phyloP scores from a whole-genome alignment of 2,888 invertebrate species.

The Isoperla grammatica region DNA sequence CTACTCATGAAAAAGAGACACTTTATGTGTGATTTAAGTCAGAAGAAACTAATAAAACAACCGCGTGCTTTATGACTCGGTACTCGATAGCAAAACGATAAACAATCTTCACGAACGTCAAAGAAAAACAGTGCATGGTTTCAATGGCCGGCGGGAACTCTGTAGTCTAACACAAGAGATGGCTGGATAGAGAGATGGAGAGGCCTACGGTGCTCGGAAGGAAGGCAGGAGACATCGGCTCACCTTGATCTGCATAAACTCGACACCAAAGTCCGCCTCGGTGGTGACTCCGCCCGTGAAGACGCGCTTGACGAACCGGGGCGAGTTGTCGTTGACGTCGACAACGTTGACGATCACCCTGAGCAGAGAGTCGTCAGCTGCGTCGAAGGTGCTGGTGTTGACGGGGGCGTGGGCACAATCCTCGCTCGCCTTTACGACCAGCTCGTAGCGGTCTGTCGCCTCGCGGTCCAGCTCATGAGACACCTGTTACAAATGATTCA shows the following conservation, averaged over 20 bases:
- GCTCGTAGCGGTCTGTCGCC: slow-evolving; percentile 55
- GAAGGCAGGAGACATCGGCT: too few species aligned
- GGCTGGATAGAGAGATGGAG: too few species aligned
- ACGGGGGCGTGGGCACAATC: slow-evolving; percentile 63
- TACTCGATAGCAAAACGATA: too few species aligned
- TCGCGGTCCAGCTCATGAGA: slow-evolving; percentile 71
- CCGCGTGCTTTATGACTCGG: too few species aligned
- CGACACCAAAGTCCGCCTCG: slow-evolving; percentile 83
- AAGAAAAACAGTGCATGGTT: too few species aligned
- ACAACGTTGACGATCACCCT: slow-evolving; percentile 63
- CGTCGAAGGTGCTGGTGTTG: slow-evolving; percentile 40
- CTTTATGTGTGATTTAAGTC: too few species aligned
- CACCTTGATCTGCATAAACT: slow-evolving; percentile 79
- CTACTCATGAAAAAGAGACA: too few species aligned
- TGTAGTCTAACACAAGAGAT: too few species aligned
- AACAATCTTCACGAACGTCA: too few species aligned
- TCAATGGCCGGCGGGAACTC: too few species aligned
- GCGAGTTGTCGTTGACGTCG: slow-evolving; percentile 90
- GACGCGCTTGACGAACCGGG: slow-evolving; percentile 69
- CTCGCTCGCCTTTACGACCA: slow-evolving; percentile 77
- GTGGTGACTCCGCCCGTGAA: slow-evolving; percentile 95
- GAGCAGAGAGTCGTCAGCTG: slow-evolving; percentile 61
- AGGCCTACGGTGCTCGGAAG: too few species aligned
- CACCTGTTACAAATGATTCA: slow-evolving; percentile 42
- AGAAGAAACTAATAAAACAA: too few species aligned